These are phyloP conservation scores for Griposia aprilina DNA, from an alignment of 2,888 invertebrate species.

Conservation along the genomic window DNA sequence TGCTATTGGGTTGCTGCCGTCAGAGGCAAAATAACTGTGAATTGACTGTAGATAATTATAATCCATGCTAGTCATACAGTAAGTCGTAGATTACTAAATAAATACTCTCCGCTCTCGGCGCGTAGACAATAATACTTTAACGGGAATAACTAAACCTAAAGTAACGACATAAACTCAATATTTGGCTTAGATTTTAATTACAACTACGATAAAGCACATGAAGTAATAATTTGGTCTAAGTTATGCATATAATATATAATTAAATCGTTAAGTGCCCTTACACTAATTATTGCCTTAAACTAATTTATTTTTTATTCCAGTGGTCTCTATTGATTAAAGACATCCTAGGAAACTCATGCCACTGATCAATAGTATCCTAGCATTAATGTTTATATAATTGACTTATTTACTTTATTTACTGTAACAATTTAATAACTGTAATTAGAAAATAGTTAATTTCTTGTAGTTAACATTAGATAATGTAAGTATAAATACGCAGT, in stretches of 20 bases:
- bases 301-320: conserved; percentile 85
- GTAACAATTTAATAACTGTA: conserved; percentile 60
- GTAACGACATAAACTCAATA: conserved; percentile 89
- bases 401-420: conserved; percentile 54
- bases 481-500: conserved; percentile 67
- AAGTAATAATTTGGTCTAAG: conserved; percentile 90
- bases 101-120: conserved; percentile 85
- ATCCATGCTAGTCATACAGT: conserved; percentile 65
- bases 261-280: conserved; percentile 88
- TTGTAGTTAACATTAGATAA: conserved; percentile 64
- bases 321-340: conserved; percentile 73
- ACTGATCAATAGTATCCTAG: conserved; percentile 53
- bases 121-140: conserved; percentile 87
- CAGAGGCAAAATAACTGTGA: too few relatives aligned
- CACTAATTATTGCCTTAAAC: conserved; percentile 88
- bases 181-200: conserved; percentile 91
- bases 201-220: conserved; percentile 89
- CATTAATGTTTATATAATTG: conserved; percentile 52
- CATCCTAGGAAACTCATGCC: conserved; percentile 73
- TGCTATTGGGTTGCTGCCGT: too few relatives aligned
- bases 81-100: conserved; percentile 80
- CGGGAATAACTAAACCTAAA: conserved; percentile 85
- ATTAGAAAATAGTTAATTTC: conserved; percentile 60
- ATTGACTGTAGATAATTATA: too few relatives aligned
- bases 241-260: conserved; percentile 85